A percentile compares a stretch with the other conserved stretches of the same genome.
Evolutionary conservation across 1,140 invertebrate genomes (phyloP).

Genomic region (Goniozus legneri): DNA sequence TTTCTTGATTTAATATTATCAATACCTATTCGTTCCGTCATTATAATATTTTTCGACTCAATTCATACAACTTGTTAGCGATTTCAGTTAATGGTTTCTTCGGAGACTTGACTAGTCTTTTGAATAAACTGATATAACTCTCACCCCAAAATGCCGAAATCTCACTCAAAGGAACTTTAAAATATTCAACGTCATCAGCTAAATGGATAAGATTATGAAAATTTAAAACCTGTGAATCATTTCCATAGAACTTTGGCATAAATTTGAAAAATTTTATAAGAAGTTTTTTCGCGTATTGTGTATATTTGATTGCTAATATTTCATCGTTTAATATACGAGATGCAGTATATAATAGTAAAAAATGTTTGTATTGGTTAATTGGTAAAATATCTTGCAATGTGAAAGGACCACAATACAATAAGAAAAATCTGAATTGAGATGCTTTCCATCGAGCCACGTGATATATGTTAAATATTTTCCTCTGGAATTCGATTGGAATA

Average conservation of each 20-base stretch:
- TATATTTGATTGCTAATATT: conserved; percentile 1
- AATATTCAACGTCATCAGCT: not conserved
- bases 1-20: not conserved
- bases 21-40: not conserved
- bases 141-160: conserved; percentile 2
- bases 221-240: conserved; percentile 4
- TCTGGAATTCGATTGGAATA: conserved; percentile 15
- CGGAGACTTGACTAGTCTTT: conserved; percentile 1
- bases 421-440: conserved; percentile 20
- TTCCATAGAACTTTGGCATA: conserved; percentile 1
- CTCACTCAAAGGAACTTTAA: not conserved
- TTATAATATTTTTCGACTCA: too few relatives aligned
- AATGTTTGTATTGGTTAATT: conserved; percentile 15
- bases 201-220: conserved; percentile 1
- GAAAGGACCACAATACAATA: conserved; percentile 14
- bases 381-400: conserved; percentile 13
- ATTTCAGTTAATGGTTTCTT: not conserved
- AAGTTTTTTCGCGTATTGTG: not conserved
- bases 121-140: not conserved
- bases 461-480: conserved; percentile 4
- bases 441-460: conserved; percentile 15
- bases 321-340: conserved; percentile 13
- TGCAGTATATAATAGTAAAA: conserved; percentile 15
- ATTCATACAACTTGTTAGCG: not conserved
- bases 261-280: not conserved